Percentiles rank a stretch among this genome's conserved stretches.
Conservation (phyloP, 1,140 invertebrate species). For the Drosophila carrolli region DNA sequence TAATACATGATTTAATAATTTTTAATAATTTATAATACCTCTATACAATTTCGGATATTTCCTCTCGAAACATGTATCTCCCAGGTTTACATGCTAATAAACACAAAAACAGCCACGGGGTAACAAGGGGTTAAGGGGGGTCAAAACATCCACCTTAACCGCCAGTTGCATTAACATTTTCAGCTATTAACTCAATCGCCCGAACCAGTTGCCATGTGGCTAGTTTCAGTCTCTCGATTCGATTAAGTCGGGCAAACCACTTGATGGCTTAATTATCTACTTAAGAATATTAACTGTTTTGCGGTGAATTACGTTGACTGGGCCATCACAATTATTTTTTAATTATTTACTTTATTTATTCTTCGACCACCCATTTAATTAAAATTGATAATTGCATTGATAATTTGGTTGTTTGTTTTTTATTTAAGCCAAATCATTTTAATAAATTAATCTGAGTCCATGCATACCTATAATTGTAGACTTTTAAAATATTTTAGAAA, state of each 20-base stretch:
- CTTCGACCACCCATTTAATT: background rate
- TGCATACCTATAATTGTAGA: too few species aligned
- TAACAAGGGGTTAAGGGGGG: constrained; percentile 19
- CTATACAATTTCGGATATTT: too few species aligned
- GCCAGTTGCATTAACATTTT: constrained; percentile 18
- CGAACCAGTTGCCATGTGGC: constrained; percentile 20
- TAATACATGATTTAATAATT: too few species aligned
- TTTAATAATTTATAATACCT: too few species aligned
- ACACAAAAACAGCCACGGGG: background rate
- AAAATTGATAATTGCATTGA: background rate
- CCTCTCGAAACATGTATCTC: too few species aligned
- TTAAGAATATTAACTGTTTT: constrained; percentile 18
- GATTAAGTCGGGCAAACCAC: constrained; percentile 8
- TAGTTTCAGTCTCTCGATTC: constrained; percentile 10
- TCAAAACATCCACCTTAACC: constrained; percentile 15
- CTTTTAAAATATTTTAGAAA: too few species aligned
- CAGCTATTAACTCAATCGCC: constrained; percentile 18
- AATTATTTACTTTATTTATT: background rate
- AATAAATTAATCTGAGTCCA: too few species aligned
- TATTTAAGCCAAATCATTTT: too few species aligned
- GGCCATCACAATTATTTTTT: background rate
- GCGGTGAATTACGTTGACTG: background rate
- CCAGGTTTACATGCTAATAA: background rate
- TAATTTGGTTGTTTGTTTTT: background rate
- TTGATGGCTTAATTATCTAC: constrained; percentile 39